phyloP scores from a whole-genome alignment of 2,888 invertebrate species.

The Gerosis bhagava region DNA sequence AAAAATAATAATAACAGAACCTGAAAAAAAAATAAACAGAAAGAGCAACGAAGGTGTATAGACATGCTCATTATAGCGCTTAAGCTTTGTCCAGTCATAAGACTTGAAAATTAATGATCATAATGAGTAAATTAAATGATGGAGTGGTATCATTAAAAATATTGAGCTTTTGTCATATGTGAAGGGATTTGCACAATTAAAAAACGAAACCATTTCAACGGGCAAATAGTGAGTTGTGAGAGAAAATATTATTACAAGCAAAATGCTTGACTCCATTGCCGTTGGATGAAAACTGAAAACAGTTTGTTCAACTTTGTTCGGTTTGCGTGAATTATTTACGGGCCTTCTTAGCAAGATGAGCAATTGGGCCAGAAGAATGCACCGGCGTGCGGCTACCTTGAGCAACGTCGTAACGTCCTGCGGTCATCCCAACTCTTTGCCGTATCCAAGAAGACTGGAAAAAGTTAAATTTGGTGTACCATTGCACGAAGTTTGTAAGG shows the following conservation, averaged over 20 bases:
- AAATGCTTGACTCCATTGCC: constrained; percentile 17
- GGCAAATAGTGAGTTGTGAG: too few relatives aligned
- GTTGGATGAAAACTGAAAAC: constrained; percentile 6
- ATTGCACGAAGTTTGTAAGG: constrained; percentile 96
- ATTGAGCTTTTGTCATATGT: not conserved
- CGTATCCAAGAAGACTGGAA: constrained; percentile 92
- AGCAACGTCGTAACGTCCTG: constrained; percentile 96
- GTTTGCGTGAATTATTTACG: too few relatives aligned
- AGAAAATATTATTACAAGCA: constrained; percentile 16
- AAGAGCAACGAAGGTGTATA: too few relatives aligned
- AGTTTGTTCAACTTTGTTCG: not conserved
- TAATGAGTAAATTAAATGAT: constrained; percentile 12
- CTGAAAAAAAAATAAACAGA: too few relatives aligned
- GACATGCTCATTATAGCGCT: too few relatives aligned
- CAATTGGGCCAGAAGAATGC: constrained; percentile 96
- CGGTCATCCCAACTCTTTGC: constrained; percentile 91
- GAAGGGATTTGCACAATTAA: too few relatives aligned
- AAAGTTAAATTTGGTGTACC: constrained; percentile 97
- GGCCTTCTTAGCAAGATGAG: constrained; percentile 81
- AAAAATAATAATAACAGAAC: too few relatives aligned
- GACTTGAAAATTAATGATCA: constrained; percentile 11
- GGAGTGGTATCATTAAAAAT: constrained; percentile 15
- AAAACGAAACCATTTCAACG: too few relatives aligned
- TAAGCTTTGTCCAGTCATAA: too few relatives aligned
- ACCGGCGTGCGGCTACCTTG: constrained; percentile 94